Evolutionary conservation across 2,113 vertebrate species (phyloP), one percentile per base, ranked within the genome.

Genomic region (Corvus moneduloides): DNA sequence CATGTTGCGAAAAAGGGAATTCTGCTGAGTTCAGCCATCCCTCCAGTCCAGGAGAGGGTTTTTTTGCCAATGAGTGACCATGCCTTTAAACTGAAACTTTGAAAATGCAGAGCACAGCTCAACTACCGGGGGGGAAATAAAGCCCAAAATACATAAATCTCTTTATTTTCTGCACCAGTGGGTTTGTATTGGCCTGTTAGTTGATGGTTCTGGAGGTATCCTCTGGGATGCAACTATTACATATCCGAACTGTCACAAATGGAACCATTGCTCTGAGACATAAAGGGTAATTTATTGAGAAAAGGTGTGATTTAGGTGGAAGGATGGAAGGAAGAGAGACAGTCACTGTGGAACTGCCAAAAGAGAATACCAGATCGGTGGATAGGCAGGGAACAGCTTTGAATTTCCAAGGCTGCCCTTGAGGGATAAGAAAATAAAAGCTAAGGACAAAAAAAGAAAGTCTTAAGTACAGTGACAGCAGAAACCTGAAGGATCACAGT

Each of bases 281-380:
- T 96, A 97, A 91, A 95, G 92, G 82, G 92, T 96, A 94, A 96
- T 96, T 97, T 97, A 96, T 94, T 75, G 96, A 97, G 94, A 92
- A 97, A 92, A 92, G 92, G 82, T 95, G 94, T 97, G 96, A 95
- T 96, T n/a, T 85, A 91, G 94, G 86, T 96, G 75, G 71, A 87
- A 91, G 77, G 66, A 82, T 37, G 49, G 85, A 90, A 87, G 56
- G 79, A 56, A 84, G 58, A 75, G 79, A 97, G 95, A 89, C 72
- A 81, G 91, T 52, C 16, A 13, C 85, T 66, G 86, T 87, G 59
- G 44, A 87, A 46, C 80, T 91, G 93, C 77, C 95, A 87, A 79
- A 85, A 96, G 81, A 86, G 54, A 85, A 78, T 49, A 91, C 35
- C 58, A 28, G 90, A 89, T 35, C 32, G 1, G 1, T 33, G 67